phyloP scores from a whole-genome alignment of 1,140 invertebrate species.

The Lucilia sericata region DNA sequence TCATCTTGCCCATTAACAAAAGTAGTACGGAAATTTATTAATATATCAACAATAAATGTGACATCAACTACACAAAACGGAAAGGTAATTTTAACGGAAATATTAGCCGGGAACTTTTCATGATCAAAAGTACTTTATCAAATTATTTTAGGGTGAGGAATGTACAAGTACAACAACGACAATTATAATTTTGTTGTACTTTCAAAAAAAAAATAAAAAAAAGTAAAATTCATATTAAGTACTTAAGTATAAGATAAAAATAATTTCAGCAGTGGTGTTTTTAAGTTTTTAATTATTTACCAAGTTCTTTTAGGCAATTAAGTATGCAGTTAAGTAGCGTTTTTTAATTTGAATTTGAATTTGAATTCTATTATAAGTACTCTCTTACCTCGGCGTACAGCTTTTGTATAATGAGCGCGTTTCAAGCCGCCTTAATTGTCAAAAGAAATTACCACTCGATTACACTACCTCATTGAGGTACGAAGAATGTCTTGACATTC shows the following conservation, averaged over 20 bases:
- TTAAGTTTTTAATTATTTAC: background rate
- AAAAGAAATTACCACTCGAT: constrained; percentile 20
- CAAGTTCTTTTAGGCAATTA: background rate
- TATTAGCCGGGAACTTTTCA: background rate
- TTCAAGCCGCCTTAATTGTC: constrained; percentile 18
- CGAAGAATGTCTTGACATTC: background rate
- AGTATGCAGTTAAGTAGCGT: no score
- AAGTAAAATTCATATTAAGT: background rate
- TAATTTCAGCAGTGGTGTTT: constrained; percentile 4
- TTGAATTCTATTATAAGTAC: background rate
- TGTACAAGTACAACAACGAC: background rate
- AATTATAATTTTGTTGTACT: constrained; percentile 3
- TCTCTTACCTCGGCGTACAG: constrained; percentile 20
- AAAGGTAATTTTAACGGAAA: constrained; percentile 47
- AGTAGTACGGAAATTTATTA: constrained; percentile 99
- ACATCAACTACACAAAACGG: constrained; percentile 88
- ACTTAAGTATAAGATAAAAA: background rate
- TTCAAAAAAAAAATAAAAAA: background rate
- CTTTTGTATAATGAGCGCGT: constrained; percentile 2
- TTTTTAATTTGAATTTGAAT: no score
- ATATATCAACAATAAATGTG: constrained; percentile 98
- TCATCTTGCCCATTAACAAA: constrained; percentile 99
- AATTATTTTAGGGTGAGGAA: background rate
- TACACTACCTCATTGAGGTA: background rate
- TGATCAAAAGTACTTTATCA: background rate